These are phyloP conservation scores for Ectemnius lituratus DNA, from an alignment of 2,888 invertebrate genomes.

Conservation along the genomic window DNA sequence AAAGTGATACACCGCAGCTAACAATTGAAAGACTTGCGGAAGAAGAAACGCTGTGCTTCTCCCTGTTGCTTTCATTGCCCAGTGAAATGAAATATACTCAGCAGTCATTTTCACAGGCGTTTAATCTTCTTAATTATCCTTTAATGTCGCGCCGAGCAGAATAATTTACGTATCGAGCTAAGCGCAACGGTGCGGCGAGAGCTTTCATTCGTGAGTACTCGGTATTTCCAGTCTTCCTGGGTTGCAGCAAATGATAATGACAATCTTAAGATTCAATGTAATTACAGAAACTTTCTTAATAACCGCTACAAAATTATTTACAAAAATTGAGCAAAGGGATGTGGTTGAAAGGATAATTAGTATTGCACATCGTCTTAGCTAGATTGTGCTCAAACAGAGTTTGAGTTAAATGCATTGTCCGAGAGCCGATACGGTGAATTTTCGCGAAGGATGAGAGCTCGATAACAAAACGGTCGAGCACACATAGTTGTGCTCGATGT, in stretches of 20 bases:
- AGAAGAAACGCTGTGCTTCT: no score
- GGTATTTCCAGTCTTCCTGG: no score
- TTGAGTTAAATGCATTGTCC: no score
- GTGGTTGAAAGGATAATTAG: no score
- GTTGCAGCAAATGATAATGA: no score
- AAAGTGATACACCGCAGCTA: no score
- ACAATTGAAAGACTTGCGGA: no score
- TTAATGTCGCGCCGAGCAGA: conserved; percentile 35
- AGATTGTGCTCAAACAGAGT: no score
- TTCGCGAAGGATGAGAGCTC: conserved; percentile 5
- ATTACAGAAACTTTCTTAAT: conserved; percentile 18
- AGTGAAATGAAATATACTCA: not conserved
- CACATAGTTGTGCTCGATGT: not conserved
- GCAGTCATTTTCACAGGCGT: conserved; percentile 22
- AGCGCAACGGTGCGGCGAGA: not conserved
- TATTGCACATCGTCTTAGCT: no score
- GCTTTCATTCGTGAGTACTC: not conserved
- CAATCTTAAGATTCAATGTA: conserved; percentile 25
- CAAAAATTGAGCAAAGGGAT: not conserved
- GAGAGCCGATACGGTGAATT: no score
- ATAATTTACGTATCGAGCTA: conserved; percentile 40
- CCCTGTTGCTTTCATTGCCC: no score
- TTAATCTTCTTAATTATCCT: conserved; percentile 47
- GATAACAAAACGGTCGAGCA: not conserved
- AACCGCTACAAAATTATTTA: conserved; percentile 13